Base-by-base conservation (phyloP, 2,888 invertebrate genomes). In the Phaedon cochleariae region DNA sequence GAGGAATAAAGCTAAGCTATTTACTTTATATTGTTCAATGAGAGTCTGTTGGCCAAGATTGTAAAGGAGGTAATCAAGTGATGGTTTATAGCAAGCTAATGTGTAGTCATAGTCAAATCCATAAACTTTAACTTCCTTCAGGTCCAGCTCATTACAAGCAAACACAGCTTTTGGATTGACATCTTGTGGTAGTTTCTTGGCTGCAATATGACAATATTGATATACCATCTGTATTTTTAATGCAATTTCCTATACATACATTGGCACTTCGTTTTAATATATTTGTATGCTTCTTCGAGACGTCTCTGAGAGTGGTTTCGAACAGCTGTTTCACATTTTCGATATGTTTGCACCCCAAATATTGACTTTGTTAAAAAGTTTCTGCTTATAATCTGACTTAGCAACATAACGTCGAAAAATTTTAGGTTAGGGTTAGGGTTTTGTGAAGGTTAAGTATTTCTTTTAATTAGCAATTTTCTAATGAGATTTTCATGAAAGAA, bases 71-170 rank as follows among this genome's bases (percentile, higher is more conserved):
- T 91, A 90, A 81, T 97, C 95, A 80, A 98, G 86, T 18, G 92
- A 89, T 9, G 94, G 92, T 79, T 95, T 96, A 82, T 98, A 98
- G 76, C 95, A 94, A 0, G 98, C 98, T 76, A 98, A 83, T 0
- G 98, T 98, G 83, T 98, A 98, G 83, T 98, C 98, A 86, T 98
- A 98, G 85, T 98, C 98, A 86, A 98, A 98, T 46, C 98, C 96
- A 86, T 97, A 97, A 0, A 97, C 95, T 78, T 94, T 90, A 45
- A 98, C 94, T 83, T 96, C 94, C 70, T 92, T 88, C 59, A 98
- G 85, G 82, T 97, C 93, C 63, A 98, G 85, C 80, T 98, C 97
- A 85, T 98, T 98, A 84, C 97, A 98, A 10, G 97, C 96, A 85
- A 97, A 98, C 1, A 98, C 96, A 45, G 94, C 95, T 76, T 89